Base-by-base conservation (phyloP, 2,888 invertebrate species). In the Oscheius onirici region DNA sequence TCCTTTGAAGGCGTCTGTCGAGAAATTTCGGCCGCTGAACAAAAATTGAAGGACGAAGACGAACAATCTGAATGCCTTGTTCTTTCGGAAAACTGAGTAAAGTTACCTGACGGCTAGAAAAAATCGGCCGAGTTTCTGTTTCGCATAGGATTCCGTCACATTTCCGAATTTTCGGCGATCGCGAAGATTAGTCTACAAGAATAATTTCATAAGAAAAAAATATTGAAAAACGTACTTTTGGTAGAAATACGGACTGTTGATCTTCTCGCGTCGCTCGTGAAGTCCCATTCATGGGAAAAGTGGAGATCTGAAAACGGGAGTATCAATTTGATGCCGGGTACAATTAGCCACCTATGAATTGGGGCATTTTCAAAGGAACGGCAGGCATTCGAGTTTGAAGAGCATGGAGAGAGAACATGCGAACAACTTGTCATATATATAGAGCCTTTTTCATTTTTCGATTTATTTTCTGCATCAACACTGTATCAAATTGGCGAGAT, bases 1-100 rank as follows among this genome's bases (percentile, higher is more conserved):
- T 8, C 71, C 66, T 44, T 71, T 54, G 34, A 71, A 71, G 8
- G 71, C 71, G 28, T 71, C 71, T 8, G 71, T 71, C 15, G 66
- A 66, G 26, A 57, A 71, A 57, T 71, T 44, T 3, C 46, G 15
- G n/a, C 46, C 17, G 24, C 26, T 57, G 46, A 68, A 68, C 2
- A 68, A n/a, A 2, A 68, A 22, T 46, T 68, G 68, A 41, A 68
- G 13, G 11, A 57, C 11, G 49, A 63, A 46, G 28, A 63, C n/a
- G 28, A 41, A 41, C 6, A 66, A 5, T 52, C 66, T 66, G 51
- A 41, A 51, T 52, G 11, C 22, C 13, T 22, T 13, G 1, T 63
- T 22, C 6, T 15, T 13, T 63, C 6, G 1, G 24, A 43, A 44
- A 22, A 26, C 10, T 20, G 8, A 63, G 43, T 5, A 22, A 34